phyloP scores from a whole-genome alignment of 2,113 vertebrate species.

The Rhinolophus ferrumequinum region DNA sequence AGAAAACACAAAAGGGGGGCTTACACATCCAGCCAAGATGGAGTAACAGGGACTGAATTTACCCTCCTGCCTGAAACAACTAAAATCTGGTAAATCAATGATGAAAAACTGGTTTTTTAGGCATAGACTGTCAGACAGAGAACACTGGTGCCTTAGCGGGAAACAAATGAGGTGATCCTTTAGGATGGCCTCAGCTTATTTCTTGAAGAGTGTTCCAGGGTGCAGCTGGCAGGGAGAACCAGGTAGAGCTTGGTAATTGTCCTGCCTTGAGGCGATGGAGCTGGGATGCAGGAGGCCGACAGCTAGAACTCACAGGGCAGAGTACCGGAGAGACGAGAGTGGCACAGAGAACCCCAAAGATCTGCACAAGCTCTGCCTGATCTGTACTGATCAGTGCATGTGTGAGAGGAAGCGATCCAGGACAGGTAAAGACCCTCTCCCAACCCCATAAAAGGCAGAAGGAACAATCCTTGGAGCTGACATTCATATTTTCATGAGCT shows the following conservation, averaged over 20 bases:
- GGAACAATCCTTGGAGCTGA: background rate
- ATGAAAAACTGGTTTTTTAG: background rate
- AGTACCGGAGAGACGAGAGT: background rate
- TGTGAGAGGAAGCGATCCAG: background rate
- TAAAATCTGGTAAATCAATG: background rate
- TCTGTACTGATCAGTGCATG: background rate
- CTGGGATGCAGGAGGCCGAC: background rate
- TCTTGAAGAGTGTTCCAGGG: background rate
- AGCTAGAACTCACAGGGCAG: background rate
- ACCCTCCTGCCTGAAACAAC: background rate
- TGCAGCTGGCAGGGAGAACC: background rate
- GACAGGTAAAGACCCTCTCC: background rate
- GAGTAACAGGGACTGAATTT: background rate
- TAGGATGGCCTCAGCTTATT: background rate
- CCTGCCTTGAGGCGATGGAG: background rate
- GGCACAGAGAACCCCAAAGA: background rate
- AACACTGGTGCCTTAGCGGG: background rate
- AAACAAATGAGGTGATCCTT: background rate
- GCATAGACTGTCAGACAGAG: background rate
- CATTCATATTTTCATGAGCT: background rate
- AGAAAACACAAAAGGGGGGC: background rate
- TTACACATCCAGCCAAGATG: background rate
- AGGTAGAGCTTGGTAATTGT: background rate
- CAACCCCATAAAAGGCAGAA: background rate
- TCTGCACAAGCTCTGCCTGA: background rate